A percentile compares a stretch with the other conserved stretches of the same genome.
Conservation (phyloP, 2,797 vertebrate species). For the Paratrypauchen microcephalus region DNA sequence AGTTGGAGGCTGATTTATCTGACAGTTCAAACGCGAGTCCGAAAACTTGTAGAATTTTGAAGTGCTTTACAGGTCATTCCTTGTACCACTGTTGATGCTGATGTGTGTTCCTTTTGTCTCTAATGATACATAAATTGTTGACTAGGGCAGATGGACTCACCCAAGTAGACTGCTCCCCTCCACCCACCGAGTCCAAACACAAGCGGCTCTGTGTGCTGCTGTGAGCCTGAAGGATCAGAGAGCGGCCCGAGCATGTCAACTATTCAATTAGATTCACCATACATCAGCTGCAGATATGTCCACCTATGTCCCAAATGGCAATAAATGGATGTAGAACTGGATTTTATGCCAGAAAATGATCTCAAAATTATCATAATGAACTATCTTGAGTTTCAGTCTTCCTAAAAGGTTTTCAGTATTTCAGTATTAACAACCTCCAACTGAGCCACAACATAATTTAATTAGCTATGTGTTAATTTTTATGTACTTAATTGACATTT, state of each 20-base stretch:
- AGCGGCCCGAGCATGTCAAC: slow-evolving; percentile 28
- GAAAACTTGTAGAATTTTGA: not conserved
- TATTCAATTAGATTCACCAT: not conserved
- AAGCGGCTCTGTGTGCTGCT: slow-evolving; percentile 47
- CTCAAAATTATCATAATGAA: too few species aligned
- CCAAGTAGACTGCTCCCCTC: slow-evolving; percentile 53
- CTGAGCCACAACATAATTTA: too few species aligned
- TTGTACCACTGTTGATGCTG: not conserved
- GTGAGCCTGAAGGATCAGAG: slow-evolving; percentile 10
- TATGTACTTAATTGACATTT: too few species aligned
- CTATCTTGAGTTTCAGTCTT: too few species aligned
- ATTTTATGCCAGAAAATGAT: too few species aligned
- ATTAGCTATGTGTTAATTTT: too few species aligned
- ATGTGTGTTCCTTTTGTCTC: slow-evolving; percentile 24
- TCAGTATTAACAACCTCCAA: too few species aligned
- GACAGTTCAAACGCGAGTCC: not conserved
- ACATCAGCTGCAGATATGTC: not conserved
- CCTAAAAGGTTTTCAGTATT: too few species aligned
- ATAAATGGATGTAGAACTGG: not conserved
- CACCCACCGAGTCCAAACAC: slow-evolving; percentile 52
- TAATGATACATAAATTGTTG: slow-evolving; percentile 53
- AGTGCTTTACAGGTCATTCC: not conserved
- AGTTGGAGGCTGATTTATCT: not conserved
- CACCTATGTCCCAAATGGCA: not conserved
- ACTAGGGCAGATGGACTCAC: slow-evolving; percentile 46